Percentiles rank a stretch among this genome's conserved stretches.
These are phyloP conservation scores for Tetragonula clypearis DNA, from an alignment of 1,140 invertebrate species.

Conservation along the genomic window DNA sequence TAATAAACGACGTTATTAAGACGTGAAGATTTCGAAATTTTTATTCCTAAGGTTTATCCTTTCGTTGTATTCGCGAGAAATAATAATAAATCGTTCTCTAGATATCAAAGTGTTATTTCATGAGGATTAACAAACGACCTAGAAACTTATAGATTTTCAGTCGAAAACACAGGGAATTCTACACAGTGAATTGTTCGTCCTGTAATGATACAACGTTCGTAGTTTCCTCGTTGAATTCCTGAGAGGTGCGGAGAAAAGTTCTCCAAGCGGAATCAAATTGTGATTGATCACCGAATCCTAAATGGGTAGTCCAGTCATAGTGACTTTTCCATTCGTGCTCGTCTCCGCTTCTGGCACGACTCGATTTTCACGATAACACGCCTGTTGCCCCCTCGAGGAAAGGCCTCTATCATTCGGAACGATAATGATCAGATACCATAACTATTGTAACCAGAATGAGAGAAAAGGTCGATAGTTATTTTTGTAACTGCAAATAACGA, in stretches of 20 bases:
- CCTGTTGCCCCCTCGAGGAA: neutral
- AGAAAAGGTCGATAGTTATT: too few species aligned
- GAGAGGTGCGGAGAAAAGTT: neutral
- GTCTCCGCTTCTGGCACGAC: neutral
- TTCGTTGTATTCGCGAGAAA: neutral
- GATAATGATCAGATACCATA: neutral
- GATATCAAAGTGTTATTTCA: neutral
- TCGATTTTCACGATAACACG: neutral
- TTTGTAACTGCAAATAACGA: too few species aligned
- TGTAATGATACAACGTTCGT: neutral
- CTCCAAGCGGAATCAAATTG: constrained; percentile 6
- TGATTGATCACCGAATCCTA: constrained; percentile 26
- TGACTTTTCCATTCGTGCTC: constrained; percentile 6
- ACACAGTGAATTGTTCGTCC: neutral
- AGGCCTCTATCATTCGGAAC: neutral
- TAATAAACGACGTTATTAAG: too few species aligned
- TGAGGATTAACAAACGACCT: neutral
- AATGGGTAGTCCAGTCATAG: neutral
- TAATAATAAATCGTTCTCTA: too few species aligned
- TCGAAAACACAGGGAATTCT: neutral
- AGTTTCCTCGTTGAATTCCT: neutral
- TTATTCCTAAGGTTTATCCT: too few species aligned
- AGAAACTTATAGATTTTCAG: neutral
- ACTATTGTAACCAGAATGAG: too few species aligned
- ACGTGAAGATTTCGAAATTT: neutral